Evolutionary conservation across 2,888 invertebrate genomes (phyloP), one percentile per base, ranked within the genome.

Genomic region (Ormyrus nitidulus): DNA sequence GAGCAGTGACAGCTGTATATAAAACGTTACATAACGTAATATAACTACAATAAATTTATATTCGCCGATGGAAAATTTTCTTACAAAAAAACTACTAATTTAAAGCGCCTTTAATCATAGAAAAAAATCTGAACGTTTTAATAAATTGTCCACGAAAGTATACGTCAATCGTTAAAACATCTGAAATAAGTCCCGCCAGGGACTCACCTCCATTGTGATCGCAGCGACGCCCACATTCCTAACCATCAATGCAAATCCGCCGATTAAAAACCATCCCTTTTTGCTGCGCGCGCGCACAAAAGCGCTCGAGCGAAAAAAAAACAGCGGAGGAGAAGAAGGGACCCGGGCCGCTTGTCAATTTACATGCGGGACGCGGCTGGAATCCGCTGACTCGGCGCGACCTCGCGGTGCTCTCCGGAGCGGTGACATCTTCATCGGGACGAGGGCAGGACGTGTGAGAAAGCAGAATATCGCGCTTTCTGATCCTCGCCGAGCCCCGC

Each of bases 301-400:
- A 4, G 5, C 66, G 34, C 66, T 0, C 19, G 44, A 5, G 64
- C 54, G 46, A 44, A 59, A 59, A 54, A 65, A 62, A 64, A 61
- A 10, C 11, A 51, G 10, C 51, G 62, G 19, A 58, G 11, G 46
- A 72, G 13, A 7, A 59, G 56, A 58, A 54, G 62, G 56, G 72
- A 66, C 48, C n/a, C 44, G 56, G 56, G 44, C 44, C 68, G 71
- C 71, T 76, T 76, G 73, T 80, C 77, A 80, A 80, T 80, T 80
- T 77, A 71, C 75, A 80, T 76, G 68, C 71, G 80, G 74, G 65
- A 73, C 69, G 6, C 53, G 64, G 80, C 71, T 80, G 86, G 87
- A 88, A 88, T 88, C 85, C 81, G 87, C 87, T 88, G 87, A 88
- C 86, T 87, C 86, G 86, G 83, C 84, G 66, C 82, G 80, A 79